phyloP scores from a whole-genome alignment of 2,888 invertebrate genomes.

The Philhelius pedissequus region DNA sequence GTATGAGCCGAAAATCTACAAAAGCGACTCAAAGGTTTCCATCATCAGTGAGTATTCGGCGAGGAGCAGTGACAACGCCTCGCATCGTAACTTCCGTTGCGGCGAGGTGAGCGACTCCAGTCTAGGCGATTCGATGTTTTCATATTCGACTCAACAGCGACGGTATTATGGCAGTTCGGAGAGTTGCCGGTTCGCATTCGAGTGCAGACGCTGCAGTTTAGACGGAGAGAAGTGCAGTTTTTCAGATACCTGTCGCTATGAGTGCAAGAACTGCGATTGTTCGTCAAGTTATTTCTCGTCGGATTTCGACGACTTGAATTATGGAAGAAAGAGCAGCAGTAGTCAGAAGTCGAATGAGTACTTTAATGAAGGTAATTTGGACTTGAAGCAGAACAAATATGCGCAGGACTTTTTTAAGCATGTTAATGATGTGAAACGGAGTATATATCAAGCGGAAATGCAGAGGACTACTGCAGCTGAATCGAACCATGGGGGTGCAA shows the following conservation, averaged over 20 bases:
- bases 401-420: conserved; percentile 79
- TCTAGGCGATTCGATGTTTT: conserved; percentile 75
- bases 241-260: conserved; percentile 78
- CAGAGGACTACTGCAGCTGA: conserved; percentile 73
- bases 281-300: conserved; percentile 79
- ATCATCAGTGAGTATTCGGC: conserved; percentile 78
- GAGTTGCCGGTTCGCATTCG: conserved; percentile 77
- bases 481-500: conserved; percentile 55
- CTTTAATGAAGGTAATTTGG: conserved; percentile 70
- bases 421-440: conserved; percentile 78
- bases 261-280: conserved; percentile 78
- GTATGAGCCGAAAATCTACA: conserved; percentile 77
- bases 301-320: conserved; percentile 78
- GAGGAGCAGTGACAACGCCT: conserved; percentile 77
- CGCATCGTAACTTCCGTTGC: conserved; percentile 70
- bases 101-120: conserved; percentile 76
- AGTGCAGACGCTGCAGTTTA: conserved; percentile 77
- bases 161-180: conserved; percentile 78
- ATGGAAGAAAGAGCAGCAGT: conserved; percentile 68
- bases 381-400: conserved; percentile 78
- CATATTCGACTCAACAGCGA: conserved; percentile 73
- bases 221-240: conserved; percentile 78
- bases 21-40: conserved; percentile 78
- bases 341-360: conserved; percentile 71
- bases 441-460: conserved; percentile 77